phyloP scores from a whole-genome alignment of 2,888 invertebrate species.

The Odontocolon sp. region DNA sequence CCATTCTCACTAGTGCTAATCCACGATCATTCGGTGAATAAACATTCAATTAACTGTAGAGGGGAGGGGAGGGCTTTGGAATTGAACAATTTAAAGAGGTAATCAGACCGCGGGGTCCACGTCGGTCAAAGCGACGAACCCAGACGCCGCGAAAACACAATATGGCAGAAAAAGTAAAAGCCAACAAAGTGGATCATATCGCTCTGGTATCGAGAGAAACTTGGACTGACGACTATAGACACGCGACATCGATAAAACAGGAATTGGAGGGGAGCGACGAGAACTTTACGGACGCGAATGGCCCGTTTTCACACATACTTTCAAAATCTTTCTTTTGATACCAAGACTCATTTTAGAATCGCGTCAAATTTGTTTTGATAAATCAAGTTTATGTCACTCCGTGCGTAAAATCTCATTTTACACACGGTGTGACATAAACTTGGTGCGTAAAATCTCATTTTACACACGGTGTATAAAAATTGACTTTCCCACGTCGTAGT shows the following conservation, averaged over 20 bases:
- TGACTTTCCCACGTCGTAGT: no score
- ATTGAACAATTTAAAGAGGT: constrained; percentile 51
- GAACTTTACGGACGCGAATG: no score
- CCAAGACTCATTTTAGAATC: no score
- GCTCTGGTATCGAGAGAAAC: not conserved
- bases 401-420: no score
- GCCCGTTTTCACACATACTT: no score
- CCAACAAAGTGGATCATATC: not conserved
- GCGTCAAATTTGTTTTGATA: no score
- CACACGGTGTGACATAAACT: no score
- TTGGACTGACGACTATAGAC: not conserved
- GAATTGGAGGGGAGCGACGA: no score
- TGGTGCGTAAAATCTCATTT: no score
- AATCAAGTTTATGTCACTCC: no score
- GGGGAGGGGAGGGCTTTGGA: not conserved
- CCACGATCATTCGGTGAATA: not conserved
- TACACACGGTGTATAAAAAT: no score
- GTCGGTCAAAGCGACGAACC: constrained; percentile 47
- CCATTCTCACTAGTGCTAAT: not conserved
- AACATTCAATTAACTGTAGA: constrained; percentile 20
- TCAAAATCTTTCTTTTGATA: no score
- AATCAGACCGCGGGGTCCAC: constrained; percentile 58
- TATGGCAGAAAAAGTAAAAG: constrained; percentile 18
- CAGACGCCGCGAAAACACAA: not conserved
- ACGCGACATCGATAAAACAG: not conserved